Base-by-base conservation (phyloP, 1,140 invertebrate species). In the Lordiphosa clarofinis region DNA sequence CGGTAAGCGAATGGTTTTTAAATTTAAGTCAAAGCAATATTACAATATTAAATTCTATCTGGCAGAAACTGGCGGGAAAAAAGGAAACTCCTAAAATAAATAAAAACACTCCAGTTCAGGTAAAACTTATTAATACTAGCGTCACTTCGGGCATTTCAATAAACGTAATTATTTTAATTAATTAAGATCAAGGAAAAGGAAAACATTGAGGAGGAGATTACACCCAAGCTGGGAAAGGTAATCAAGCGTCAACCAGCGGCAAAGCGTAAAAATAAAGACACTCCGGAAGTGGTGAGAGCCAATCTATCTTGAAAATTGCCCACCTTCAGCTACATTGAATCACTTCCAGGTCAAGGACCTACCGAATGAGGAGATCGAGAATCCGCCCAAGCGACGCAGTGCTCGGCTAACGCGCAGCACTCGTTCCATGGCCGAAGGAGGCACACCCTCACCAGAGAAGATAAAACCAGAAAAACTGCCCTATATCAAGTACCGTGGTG, bases 401-500 rank as follows among this genome's bases (percentile, higher is more conserved):
- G 33, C 57, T 8, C 62, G 87, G 0, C 4, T 63, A 5, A 88
- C 87, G 5, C 73, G 87, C 0, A 88, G 66, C 54, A 88, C 61
- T 0, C 55, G 56, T 4, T 88, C 87, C 3, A 86, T 88, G 82
- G 70, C 70, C 1, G 87, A 88, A 28, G 65, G 56, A 1, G 70
- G 74, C 2, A 39, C 63, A 1, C 50, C 64, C 2, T 78, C 82
- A 0, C 82, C 78, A 1, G 82, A 86, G 44, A 67, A 86, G 15
- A 43, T 46, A 11, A 37, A 61, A 4, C 57, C 52, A 1, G 68
- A 73, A 31, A 82, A 88, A 35, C 15, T 91, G 33, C 86, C 89
- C 11, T 40, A 71, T 11, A 89, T 92, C 50, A 59, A 89, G 57
- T 92, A 91, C 67, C 67, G 74, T 8, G 92, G 91, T 7, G 78